Evolutionary conservation across 2,113 vertebrate species (phyloP), one percentile per base, ranked within the genome.

Genomic region (Galemys pyrenaicus): DNA sequence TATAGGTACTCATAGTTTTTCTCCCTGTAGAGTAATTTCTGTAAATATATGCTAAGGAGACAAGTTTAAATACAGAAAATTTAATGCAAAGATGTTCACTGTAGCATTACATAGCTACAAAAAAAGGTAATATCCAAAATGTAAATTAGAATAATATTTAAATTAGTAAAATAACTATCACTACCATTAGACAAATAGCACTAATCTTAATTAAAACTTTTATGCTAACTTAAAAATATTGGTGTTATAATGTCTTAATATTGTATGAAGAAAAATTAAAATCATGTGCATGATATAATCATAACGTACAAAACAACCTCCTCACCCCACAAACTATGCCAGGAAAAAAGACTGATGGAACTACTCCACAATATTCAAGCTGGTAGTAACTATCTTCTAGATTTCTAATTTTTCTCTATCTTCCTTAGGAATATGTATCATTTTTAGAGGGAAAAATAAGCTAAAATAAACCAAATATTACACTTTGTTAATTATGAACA

Each of bases 401-500:
- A 32, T 92, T 95, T 65, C n/a, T 89, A 51, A 32, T 1, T 87
- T 79, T 87, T 80, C 26, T 5, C 12, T 78, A 32, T 82, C 28
- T 81, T 77, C n/a, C 8, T 65, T 81, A 84, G 44, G 15, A 94
- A 70, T 87, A 44, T 32, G 11, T 71, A 74, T 56, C 51, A 87
- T 68, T 87, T 92, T 92, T 92, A 65, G 22, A 87, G 26, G 39
- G 10, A 73, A n/a, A 91, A 86, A 77, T 67, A 86, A 39, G 74
- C 64, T 65, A 49, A 95, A 92, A 94, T 75, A 94, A 95, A 95
- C 95, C 51, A 95, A 74, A 79, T 80, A 75, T 19, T 46, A 65
- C 87, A 89, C n/a, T 91, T 92, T 95, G 96, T 84, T 94, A 94
- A 81, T 96, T 92, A 94, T 41, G 65, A 94, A 90, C 77, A 87